phyloP scores from a whole-genome alignment of 1,140 invertebrate species.

The Telenomus remus region DNA sequence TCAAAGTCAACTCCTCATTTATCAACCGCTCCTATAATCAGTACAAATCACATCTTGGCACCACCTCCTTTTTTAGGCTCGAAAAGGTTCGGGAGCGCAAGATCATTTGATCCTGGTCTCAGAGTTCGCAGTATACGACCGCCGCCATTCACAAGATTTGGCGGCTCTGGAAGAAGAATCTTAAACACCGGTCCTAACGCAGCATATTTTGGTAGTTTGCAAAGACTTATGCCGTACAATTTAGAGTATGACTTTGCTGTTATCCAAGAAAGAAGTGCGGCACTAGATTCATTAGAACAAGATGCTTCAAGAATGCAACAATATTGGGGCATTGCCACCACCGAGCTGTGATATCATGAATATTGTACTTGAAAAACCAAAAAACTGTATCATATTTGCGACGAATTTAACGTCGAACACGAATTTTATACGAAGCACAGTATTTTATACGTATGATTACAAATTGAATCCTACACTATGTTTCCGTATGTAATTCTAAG shows the following conservation, averaged over 20 bases:
- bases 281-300: constrained; percentile 84
- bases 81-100: constrained; percentile 85
- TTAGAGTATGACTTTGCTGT: constrained; percentile 89
- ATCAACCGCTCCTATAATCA: constrained; percentile 23
- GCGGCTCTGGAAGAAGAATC: constrained; percentile 74
- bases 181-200: constrained; percentile 85
- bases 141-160: constrained; percentile 69
- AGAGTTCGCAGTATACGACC: constrained; percentile 40
- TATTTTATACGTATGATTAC: too few species aligned
- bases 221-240: constrained; percentile 88
- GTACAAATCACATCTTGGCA: constrained; percentile 43
- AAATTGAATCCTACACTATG: too few species aligned
- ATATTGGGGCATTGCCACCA: constrained; percentile 91
- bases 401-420: too few species aligned
- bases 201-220: constrained; percentile 89
- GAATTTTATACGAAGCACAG: too few species aligned
- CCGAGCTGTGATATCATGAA: constrained; percentile 79
- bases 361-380: too few species aligned
- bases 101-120: constrained; percentile 80
- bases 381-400: too few species aligned
- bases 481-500: too few species aligned
- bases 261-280: constrained; percentile 82
- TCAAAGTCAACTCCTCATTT: constrained; percentile 72
- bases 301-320: constrained; percentile 86
- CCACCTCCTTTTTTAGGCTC: constrained; percentile 78